Evolutionary conservation across 2,888 invertebrate species (phyloP).

Genomic region (Folsomia candida): DNA sequence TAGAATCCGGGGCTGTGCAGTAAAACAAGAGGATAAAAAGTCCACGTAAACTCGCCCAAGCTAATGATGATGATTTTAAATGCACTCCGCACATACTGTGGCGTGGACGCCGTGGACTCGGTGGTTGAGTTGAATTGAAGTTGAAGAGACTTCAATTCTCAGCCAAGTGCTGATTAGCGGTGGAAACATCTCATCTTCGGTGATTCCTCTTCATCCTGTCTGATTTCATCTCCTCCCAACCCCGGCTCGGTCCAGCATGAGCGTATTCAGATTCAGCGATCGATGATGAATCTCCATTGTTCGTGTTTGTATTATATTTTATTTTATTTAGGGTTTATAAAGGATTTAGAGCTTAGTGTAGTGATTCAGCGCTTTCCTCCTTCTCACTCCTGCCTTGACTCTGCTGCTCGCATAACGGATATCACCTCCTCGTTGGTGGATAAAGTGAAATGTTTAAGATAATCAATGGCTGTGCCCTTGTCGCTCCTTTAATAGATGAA

Average conservation of each 20-base stretch:
- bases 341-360: background rate
- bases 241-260: background rate
- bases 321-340: background rate
- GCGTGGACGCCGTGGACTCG: too few relatives aligned
- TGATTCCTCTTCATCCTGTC: background rate
- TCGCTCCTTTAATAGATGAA: background rate
- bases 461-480: background rate
- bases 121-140: background rate
- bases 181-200: constrained; percentile 19
- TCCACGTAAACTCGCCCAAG: too few relatives aligned
- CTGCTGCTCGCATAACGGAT: background rate
- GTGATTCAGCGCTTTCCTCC: background rate
- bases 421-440: background rate
- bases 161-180: constrained; percentile 21
- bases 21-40: too few relatives aligned
- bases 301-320: background rate
- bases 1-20: too few relatives aligned
- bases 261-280: background rate
- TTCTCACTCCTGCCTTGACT: background rate
- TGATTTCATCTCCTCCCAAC: background rate
- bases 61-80: too few relatives aligned
- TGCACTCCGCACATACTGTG: too few relatives aligned
- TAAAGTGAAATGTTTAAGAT: background rate
- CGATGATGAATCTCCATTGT: background rate
- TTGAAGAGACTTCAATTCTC: constrained; percentile 17